A percentile compares a stretch with the other conserved stretches of the same genome.
phyloP scores from a whole-genome alignment of 2,113 vertebrate species.

The Oryzias woworae region DNA sequence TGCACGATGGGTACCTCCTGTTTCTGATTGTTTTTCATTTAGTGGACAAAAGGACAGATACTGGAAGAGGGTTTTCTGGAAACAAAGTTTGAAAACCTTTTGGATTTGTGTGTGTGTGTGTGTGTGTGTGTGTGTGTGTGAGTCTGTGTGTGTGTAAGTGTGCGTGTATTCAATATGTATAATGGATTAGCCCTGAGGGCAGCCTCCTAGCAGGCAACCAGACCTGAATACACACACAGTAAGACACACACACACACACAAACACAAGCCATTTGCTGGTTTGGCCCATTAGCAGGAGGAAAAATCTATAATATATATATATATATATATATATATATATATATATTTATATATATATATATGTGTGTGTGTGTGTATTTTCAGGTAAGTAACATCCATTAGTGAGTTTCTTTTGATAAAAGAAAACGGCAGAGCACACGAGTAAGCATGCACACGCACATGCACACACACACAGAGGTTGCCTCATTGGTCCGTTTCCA shows the following conservation, averaged over 20 bases:
- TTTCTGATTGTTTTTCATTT: neutral
- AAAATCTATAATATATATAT: conserved; percentile 53
- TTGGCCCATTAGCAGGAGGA: conserved; percentile 51
- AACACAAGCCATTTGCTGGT: conserved; percentile 24
- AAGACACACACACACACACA: conserved; percentile 7
- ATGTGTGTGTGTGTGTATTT: conserved; percentile 11
- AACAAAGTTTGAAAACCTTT: conserved; percentile 48
- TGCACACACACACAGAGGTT: neutral
- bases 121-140: neutral
- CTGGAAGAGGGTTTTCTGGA: conserved; percentile 29
- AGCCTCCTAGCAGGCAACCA: conserved; percentile 35
- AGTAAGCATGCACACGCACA: conserved; percentile 5
- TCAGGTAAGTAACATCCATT: conserved; percentile 59
- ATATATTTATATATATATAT: too few relatives aligned
- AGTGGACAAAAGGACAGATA: neutral
- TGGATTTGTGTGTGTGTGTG: conserved; percentile 9
- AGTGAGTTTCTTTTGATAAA: conserved; percentile 54
- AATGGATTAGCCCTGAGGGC: conserved; percentile 64
- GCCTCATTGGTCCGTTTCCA: too few relatives aligned
- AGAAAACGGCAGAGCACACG: conserved; percentile 39
- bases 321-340: too few relatives aligned
- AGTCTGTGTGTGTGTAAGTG: conserved; percentile 16
- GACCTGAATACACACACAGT: conserved; percentile 14
- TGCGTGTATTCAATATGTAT: conserved; percentile 52
- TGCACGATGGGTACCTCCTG: neutral